phyloP scores from a whole-genome alignment of 1,140 invertebrate species.

The Paraescarpia echinospica region DNA sequence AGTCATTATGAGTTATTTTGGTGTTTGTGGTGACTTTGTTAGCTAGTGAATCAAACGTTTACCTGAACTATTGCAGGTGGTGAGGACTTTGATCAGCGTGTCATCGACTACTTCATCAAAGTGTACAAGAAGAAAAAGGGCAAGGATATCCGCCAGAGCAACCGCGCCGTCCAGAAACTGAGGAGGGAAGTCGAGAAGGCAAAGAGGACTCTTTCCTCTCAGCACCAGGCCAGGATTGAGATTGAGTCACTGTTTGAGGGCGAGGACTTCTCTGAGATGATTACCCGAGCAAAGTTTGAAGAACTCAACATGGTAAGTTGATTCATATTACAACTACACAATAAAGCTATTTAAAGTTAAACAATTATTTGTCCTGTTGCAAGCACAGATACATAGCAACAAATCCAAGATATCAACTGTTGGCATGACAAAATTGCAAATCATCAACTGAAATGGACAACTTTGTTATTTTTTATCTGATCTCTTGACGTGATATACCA shows the following conservation, averaged over 20 bases:
- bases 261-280: slow-evolving; percentile 98
- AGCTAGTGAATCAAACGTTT: too few relatives aligned
- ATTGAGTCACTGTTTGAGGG: slow-evolving; percentile 99
- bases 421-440: background rate
- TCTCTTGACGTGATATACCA: background rate
- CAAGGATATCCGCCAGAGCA: slow-evolving; percentile 93
- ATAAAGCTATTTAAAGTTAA: background rate
- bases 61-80: slow-evolving; percentile 63
- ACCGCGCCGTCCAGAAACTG: slow-evolving; percentile 93
- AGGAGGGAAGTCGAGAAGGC: slow-evolving; percentile 97
- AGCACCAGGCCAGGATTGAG: slow-evolving; percentile 96
- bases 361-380: background rate
- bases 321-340: background rate
- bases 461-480: background rate
- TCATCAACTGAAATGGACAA: background rate
- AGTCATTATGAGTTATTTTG: too few relatives aligned
- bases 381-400: background rate
- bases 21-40: too few relatives aligned
- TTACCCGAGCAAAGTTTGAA: slow-evolving; percentile 98
- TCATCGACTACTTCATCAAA: slow-evolving; percentile 99
- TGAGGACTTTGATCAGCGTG: slow-evolving; percentile 97
- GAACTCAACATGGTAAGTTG: slow-evolving; percentile 88
- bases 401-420: background rate
- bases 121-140: slow-evolving; percentile 99
- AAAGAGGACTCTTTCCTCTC: slow-evolving; percentile 91